Conservation (phyloP, 2,888 invertebrate genomes). For the Drosophila mimica region DNA sequence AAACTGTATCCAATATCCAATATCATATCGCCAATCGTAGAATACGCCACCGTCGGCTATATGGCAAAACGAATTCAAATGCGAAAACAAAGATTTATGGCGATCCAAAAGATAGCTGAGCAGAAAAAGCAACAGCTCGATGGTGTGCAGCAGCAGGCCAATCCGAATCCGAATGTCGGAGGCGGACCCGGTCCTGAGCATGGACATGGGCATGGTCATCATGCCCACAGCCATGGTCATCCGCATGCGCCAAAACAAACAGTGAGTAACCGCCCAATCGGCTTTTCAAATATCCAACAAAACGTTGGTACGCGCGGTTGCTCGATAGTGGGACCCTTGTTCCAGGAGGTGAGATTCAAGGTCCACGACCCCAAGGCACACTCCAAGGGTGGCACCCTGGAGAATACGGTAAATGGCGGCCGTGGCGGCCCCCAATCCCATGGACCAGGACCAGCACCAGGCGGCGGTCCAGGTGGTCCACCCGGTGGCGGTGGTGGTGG, state of each 20-base stretch:
- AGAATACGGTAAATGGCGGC: slow-evolving; percentile 95
- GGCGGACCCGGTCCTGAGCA: slow-evolving; percentile 84
- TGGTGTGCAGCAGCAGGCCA: slow-evolving; percentile 91
- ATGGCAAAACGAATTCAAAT: slow-evolving; percentile 99
- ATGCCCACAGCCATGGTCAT: slow-evolving; percentile 86
- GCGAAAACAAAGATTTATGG: slow-evolving; percentile 96
- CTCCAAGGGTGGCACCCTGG: slow-evolving; percentile 95
- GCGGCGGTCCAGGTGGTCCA: slow-evolving; percentile 76
- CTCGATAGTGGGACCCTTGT: slow-evolving; percentile 88
- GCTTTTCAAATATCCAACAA: slow-evolving; percentile 86
- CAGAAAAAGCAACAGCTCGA: slow-evolving; percentile 95
- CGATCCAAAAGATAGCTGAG: slow-evolving; percentile 95
- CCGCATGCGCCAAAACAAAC: slow-evolving; percentile 86
- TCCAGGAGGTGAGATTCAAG: slow-evolving; percentile 98
- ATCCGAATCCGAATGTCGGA: slow-evolving; percentile 89
- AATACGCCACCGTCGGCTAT: slow-evolving; percentile 99
- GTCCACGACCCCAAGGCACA: slow-evolving; percentile 97
- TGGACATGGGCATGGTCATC: slow-evolving; percentile 86
- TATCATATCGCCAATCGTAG: slow-evolving; percentile 86
- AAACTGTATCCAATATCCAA: slow-evolving; percentile 66
- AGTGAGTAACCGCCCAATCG: slow-evolving; percentile 86
- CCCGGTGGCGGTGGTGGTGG: slow-evolving; percentile 80
- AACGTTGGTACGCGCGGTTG: slow-evolving; percentile 86
- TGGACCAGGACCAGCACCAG: slow-evolving; percentile 85
- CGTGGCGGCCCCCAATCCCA: slow-evolving; percentile 88